phyloP scores from a whole-genome alignment of 2,797 vertebrate species.

The Catostomus latipinnis region DNA sequence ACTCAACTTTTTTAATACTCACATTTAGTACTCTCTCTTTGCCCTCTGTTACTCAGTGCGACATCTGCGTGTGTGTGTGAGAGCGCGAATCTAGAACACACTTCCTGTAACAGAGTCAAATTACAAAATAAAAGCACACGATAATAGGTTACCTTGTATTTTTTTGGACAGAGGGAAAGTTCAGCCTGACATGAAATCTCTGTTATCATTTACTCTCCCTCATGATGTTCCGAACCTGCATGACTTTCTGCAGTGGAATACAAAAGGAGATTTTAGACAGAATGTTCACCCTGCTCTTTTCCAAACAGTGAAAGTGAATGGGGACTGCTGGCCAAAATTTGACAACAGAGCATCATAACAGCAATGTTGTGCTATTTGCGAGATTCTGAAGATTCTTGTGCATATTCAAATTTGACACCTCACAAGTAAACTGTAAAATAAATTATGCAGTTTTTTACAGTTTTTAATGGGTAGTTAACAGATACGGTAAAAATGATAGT shows the following conservation, averaged over 20 bases:
- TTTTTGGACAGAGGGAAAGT: no score
- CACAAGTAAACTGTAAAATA: no score
- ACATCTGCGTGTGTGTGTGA: neutral
- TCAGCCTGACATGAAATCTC: neutral
- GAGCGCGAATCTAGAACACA: neutral
- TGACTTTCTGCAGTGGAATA: neutral
- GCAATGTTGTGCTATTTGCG: no score
- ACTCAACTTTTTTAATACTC: neutral
- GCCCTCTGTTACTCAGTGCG: neutral
- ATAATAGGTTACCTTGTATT: no score
- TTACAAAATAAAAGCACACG: constrained; percentile 27
- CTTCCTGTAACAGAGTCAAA: neutral
- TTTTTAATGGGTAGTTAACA: no score
- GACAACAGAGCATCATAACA: no score
- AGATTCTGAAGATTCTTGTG: no score
- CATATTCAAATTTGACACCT: no score
- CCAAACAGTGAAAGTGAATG: neutral
- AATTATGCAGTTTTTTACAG: no score
- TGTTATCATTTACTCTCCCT: neutral
- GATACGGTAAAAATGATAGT: no score
- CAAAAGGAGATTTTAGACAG: neutral
- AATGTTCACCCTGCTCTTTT: neutral
- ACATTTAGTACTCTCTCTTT: neutral
- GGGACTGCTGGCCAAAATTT: neutral
- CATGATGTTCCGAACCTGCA: neutral